Percentiles rank a stretch among this genome's conserved stretches.
Evolutionary conservation across 2,888 invertebrate species (phyloP).

Genomic region (Dysmachus trigonus): DNA sequence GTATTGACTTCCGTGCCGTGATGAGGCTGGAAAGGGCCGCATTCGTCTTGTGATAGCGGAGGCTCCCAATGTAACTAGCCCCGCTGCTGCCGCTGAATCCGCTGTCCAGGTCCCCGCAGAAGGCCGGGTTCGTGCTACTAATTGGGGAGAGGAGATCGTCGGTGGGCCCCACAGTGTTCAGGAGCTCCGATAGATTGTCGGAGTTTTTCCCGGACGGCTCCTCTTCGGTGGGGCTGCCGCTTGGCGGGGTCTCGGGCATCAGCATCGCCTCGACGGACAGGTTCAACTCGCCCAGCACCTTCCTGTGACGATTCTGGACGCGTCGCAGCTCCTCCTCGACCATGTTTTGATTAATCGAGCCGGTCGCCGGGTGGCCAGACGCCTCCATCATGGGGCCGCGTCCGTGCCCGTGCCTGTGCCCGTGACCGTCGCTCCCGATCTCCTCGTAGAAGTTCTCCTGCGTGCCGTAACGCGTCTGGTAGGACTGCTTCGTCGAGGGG

Average conservation of each 20-base stretch:
- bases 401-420: too few relatives aligned
- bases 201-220: conserved; percentile 66
- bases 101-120: conserved; percentile 74
- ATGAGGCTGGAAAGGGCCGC: conserved; percentile 56
- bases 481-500: conserved; percentile 68
- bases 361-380: conserved; percentile 69
- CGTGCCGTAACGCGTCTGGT: conserved; percentile 76
- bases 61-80: conserved; percentile 80
- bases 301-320: conserved; percentile 83
- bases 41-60: conserved; percentile 66
- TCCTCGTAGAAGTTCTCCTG: conserved; percentile 57
- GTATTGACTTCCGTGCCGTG: conserved; percentile 55
- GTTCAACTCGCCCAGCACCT: conserved; percentile 86
- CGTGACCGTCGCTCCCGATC: conserved; percentile 52
- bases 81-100: conserved; percentile 86
- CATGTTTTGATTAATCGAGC: conserved; percentile 75
- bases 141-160: conserved; percentile 78
- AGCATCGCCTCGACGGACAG: conserved; percentile 89
- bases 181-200: conserved; percentile 73
- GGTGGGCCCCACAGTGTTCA: conserved; percentile 73
- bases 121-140: conserved; percentile 66
- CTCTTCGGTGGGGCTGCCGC: conserved; percentile 65
- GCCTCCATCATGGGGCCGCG: conserved; percentile 52
- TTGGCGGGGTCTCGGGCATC: conserved; percentile 77
- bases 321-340: conserved; percentile 85